A percentile compares a stretch with the other conserved stretches of the same genome.
Conservation (phyloP, 1,140 invertebrate genomes). For the Drosophila melanogaster region Release_6_plus_ISO1_MT NT_033777.3:26591501-26592000, state of each 20-base stretch:
- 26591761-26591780: constrained; percentile 76
- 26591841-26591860: constrained; percentile 16
- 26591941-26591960: constrained; percentile 43
- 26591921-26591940: constrained; percentile 29
- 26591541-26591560: constrained; percentile 36
- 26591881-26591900: constrained; percentile 32
- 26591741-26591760: constrained; percentile 57
- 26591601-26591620: constrained; percentile 48
- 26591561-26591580: constrained; percentile 41
- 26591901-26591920: constrained; percentile 29
- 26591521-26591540: constrained; percentile 39
- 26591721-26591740: constrained; percentile 19
- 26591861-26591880: constrained; percentile 7
- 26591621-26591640: constrained; percentile 46
- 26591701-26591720: constrained; percentile 11
- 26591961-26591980: constrained; percentile 56
- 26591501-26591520: constrained; percentile 31
- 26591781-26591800: constrained; percentile 79
- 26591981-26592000: constrained; percentile 38
- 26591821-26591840: constrained; percentile 41
- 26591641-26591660: constrained; percentile 65
- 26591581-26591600: constrained; percentile 43
- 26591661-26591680: constrained; percentile 2
- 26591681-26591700: constrained; percentile 5
- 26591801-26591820: constrained; percentile 68